Evolutionary conservation across 2,888 invertebrate species (phyloP).

Genomic region (Diplolepis rosae): DNA sequence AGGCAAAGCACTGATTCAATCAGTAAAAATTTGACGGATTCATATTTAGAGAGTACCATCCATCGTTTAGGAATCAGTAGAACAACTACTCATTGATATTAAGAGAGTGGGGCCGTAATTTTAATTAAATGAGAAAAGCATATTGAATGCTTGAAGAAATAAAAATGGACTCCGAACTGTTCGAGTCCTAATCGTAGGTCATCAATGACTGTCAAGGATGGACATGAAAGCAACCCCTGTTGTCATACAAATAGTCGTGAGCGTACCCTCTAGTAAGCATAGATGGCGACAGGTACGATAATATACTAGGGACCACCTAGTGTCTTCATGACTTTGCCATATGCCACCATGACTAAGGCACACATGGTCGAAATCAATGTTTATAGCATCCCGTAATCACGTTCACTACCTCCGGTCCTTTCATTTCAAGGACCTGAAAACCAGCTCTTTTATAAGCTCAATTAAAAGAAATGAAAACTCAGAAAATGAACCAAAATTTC

Average conservation of each 20-base stretch:
- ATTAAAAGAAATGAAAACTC: not conserved
- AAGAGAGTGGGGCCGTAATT: too few species aligned
- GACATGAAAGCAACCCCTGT: conserved; percentile 53
- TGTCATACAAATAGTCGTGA: conserved; percentile 67
- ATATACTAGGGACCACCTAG: conserved; percentile 72
- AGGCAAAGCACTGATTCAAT: too few species aligned
- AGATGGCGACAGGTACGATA: conserved; percentile 71
- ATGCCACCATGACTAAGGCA: conserved; percentile 72
- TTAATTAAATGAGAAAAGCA: too few species aligned
- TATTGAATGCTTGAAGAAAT: too few species aligned
- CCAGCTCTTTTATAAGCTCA: not conserved
- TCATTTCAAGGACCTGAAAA: conserved; percentile 21
- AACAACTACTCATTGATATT: too few species aligned
- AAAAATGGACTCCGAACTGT: not conserved
- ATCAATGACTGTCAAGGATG: conserved; percentile 53
- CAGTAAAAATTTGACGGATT: too few species aligned
- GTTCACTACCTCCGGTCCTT: conserved; percentile 4
- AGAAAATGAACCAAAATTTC: not conserved
- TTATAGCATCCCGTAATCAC: conserved; percentile 23
- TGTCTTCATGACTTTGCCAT: conserved; percentile 72
- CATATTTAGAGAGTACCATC: too few species aligned
- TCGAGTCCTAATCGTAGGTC: conserved; percentile 53
- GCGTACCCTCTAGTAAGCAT: conserved; percentile 53
- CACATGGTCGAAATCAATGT: conserved; percentile 67
- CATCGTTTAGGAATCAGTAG: too few species aligned